Conservation (phyloP, 2,888 invertebrate species). For the Platycnemis pennipes region DNA sequence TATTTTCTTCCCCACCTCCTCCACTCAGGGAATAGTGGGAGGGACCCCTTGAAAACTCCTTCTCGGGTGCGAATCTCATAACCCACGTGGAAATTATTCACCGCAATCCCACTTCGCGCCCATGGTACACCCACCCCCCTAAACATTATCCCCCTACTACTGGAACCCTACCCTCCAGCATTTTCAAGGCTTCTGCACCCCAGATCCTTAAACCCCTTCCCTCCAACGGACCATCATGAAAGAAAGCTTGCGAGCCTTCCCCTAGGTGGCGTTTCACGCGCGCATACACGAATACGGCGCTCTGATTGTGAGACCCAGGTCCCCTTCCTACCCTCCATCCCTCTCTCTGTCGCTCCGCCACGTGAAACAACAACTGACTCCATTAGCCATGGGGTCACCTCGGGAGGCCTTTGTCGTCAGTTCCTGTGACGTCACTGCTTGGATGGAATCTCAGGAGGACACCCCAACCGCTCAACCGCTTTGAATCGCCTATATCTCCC, state of each 20-base stretch:
- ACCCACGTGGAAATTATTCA: conserved; percentile 55
- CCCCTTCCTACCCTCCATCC: too few species aligned
- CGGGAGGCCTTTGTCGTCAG: background rate
- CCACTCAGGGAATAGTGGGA: background rate
- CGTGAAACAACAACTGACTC: too few species aligned
- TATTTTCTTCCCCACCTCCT: background rate
- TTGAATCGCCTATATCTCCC: too few species aligned
- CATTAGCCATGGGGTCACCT: background rate
- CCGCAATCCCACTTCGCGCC: conserved; percentile 22
- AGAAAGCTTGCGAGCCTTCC: too few species aligned
- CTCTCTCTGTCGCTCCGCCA: background rate
- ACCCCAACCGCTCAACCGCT: too few species aligned
- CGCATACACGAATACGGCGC: too few species aligned
- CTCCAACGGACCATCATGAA: background rate
- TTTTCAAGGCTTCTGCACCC: background rate
- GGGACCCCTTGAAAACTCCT: background rate
- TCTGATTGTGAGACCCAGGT: too few species aligned
- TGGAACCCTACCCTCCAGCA: background rate
- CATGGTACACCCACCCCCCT: background rate
- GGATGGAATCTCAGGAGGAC: background rate
- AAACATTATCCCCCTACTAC: too few species aligned
- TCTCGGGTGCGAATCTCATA: conserved; percentile 33
- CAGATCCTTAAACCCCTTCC: background rate
- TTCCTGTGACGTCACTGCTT: background rate
- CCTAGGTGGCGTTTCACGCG: too few species aligned